Conservation (phyloP, 2,113 vertebrate species). For the Morone chrysops region DNA sequence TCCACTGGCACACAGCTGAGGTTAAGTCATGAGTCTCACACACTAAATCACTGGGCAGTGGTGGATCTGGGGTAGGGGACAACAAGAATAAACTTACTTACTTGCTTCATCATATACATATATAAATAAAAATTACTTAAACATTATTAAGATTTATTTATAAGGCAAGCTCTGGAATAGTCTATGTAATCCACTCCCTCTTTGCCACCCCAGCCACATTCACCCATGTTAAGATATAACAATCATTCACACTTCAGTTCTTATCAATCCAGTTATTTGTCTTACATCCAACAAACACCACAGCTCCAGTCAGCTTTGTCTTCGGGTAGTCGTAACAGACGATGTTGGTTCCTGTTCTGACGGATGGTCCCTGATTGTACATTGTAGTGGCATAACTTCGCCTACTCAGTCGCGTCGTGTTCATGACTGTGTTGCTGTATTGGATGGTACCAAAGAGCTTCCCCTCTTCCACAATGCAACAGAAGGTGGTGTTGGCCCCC, state of each 20-base stretch:
- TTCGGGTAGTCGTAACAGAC: neutral
- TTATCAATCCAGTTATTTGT: neutral
- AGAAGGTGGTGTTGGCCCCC: constrained; percentile 78
- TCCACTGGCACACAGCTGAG: constrained; percentile 80
- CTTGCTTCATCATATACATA: neutral
- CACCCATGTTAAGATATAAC: neutral
- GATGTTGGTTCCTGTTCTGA: constrained; percentile 64
- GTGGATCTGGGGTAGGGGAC: constrained; percentile 75
- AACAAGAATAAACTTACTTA: neutral
- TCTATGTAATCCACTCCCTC: neutral
- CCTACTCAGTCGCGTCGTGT: constrained; percentile 69
- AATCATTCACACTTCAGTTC: neutral
- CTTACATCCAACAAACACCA: constrained; percentile 86
- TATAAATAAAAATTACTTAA: neutral
- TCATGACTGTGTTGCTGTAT: constrained; percentile 16
- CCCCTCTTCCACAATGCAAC: constrained; percentile 78
- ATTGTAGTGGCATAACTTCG: constrained; percentile 70
- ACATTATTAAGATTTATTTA: neutral
- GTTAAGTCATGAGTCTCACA: constrained; percentile 82
- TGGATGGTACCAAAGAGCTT: neutral
- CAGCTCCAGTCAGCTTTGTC: constrained; percentile 28
- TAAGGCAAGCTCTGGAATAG: neutral
- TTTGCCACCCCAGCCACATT: neutral
- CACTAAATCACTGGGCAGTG: constrained; percentile 71
- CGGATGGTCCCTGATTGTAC: constrained; percentile 44